A percentile compares a stretch with the other conserved stretches of the same genome.
Conservation (phyloP, 2,797 vertebrate species). For the Morelia viridis region DNA sequence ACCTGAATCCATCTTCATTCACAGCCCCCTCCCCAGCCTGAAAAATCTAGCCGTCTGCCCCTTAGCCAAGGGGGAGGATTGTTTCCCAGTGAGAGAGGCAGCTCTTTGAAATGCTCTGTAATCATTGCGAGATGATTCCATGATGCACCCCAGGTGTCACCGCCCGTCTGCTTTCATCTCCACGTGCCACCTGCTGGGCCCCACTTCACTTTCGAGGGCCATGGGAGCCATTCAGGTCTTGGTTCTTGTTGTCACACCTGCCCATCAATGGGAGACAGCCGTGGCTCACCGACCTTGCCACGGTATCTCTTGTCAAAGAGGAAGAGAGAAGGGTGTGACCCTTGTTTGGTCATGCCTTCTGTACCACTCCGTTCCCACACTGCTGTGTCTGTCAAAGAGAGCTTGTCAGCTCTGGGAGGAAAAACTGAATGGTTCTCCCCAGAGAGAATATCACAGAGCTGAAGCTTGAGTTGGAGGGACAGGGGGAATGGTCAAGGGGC, state of each 20-base stretch:
- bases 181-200: not conserved
- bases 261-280: constrained; percentile 39
- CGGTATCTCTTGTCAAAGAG: constrained; percentile 59
- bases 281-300: not conserved
- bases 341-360: constrained; percentile 30
- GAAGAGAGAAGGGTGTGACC: not conserved
- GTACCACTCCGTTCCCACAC: not conserved
- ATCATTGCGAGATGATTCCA: not conserved
- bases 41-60: not conserved
- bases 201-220: not conserved
- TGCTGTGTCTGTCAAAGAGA: not conserved
- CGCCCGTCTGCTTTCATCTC: not conserved
- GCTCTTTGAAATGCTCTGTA: not conserved
- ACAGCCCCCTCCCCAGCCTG: not conserved
- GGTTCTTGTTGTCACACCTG: constrained; percentile 51
- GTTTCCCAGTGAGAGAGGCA: fast-evolving
- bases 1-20: not conserved
- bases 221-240: constrained; percentile 40
- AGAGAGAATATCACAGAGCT: not conserved
- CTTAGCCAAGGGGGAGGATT: not conserved
- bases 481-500: not conserved
- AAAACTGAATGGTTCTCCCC: not conserved
- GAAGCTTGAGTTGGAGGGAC: not conserved
- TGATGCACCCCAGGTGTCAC: constrained; percentile 4
- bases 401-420: constrained; percentile 41